Base-by-base conservation (phyloP, 2,797 vertebrate species). In the Hippocampus kuda region DNA sequence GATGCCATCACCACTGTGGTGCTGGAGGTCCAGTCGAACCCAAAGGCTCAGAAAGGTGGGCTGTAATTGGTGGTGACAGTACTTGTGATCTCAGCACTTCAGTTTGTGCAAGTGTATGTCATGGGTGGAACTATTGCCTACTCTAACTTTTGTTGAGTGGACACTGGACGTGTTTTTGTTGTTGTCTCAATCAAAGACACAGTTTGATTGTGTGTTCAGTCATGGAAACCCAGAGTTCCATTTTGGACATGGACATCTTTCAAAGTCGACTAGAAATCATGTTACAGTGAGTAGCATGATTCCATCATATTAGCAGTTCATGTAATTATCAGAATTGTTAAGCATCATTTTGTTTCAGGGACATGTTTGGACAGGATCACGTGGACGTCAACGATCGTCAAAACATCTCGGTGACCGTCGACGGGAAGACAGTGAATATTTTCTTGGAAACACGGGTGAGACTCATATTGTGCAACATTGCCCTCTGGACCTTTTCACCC, bases 311-410 rank as follows among this genome's bases (percentile, higher is more conserved):
- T 60, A 38, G 12, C 26, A 49, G 3, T 56, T 42, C 66, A 30
- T 38, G 48, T 15, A 5, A 42, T 3, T 3, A 38, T 59, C 24
- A 34, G 27, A 3, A 22, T 30, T 24, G 30, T 66, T 34, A 5
- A 41, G 49, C 16, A 66, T 10, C 18, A 20, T 18, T 48, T 12
- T 4, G 16, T 6, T 68, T 53, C 56, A 92, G 95, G 83, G 94
- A 96, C 83, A 95, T 96, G 91, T 97, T 97, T 86, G 95, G 95
- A 77, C 93, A 93, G 63, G 94, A 94, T 26, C 94, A 89, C 70
- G 91, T 97, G 72, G 93, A 90, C 70, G 89, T 91, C 30, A 92
- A 91, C 20, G 89, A 93, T 0, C 84, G 85, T 69, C 90, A 90
- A 63, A 70, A 84, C 48, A 79, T 95, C 27, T 90, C 90, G 0